These are phyloP conservation scores for Ptychoptera albimana DNA, from an alignment of 2,888 invertebrate genomes.

Conservation along the genomic window DNA sequence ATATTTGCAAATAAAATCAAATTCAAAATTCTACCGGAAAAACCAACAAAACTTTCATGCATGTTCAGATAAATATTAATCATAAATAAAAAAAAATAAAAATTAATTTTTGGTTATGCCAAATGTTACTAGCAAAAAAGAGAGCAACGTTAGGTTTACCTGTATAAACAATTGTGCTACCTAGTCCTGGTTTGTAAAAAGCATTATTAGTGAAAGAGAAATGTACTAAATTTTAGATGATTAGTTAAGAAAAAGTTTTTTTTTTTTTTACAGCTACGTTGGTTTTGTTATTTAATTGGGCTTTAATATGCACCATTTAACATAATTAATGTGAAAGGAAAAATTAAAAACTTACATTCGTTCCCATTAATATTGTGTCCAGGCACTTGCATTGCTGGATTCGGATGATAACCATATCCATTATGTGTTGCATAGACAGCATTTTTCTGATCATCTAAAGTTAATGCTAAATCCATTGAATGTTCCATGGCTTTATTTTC, in stretches of 20 bases:
- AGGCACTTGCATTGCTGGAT: constrained; percentile 46
- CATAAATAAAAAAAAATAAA: no score
- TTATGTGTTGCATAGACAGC: constrained; percentile 70
- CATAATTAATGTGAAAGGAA: not conserved
- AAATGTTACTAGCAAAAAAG: no score
- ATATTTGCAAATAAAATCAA: no score
- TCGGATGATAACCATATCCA: constrained; percentile 72
- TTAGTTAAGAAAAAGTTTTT: no score
- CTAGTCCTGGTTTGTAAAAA: constrained; percentile 13
- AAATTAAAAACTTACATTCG: constrained; percentile 49
- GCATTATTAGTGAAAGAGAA: constrained; percentile 8
- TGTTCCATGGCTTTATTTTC: constrained; percentile 86
- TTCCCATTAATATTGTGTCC: constrained; percentile 56
- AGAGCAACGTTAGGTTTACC: constrained; percentile 10
- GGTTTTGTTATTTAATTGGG: not conserved
- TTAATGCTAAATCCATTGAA: constrained; percentile 68
- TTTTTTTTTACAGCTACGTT: not conserved
- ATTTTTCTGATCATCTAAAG: constrained; percentile 74
- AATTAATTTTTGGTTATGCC: not conserved
- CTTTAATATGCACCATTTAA: not conserved
- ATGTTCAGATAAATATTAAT: no score
- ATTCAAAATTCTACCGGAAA: no score
- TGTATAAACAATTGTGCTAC: constrained; percentile 13
- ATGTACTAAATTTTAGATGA: constrained; percentile 3
- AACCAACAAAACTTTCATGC: no score